Conservation (phyloP, 23 tunicate genomes). For the Oikopleura albicans region DNA sequence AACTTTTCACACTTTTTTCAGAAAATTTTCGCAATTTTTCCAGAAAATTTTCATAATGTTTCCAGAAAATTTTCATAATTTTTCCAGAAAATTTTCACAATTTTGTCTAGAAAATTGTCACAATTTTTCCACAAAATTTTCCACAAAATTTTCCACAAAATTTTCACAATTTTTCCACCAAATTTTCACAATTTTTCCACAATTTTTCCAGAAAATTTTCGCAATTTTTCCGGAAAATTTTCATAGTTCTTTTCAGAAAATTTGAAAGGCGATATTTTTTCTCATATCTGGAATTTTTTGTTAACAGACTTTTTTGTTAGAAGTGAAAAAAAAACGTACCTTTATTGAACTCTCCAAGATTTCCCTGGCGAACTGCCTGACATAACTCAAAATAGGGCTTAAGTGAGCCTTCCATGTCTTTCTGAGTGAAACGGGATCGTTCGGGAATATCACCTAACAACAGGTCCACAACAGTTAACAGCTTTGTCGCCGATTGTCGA, state of each 20-base stretch:
- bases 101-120: too few relatives aligned
- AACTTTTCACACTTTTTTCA: background rate
- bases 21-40: background rate
- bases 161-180: background rate
- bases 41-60: background rate
- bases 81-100: too few relatives aligned
- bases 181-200: background rate
- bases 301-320: too few relatives aligned
- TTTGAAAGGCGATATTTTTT: too few relatives aligned
- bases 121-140: too few relatives aligned
- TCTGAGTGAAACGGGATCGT: conserved; percentile 40
- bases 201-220: too few relatives aligned
- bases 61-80: too few relatives aligned
- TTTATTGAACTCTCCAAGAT: background rate
- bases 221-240: too few relatives aligned
- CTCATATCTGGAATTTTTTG: too few relatives aligned
- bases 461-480: conserved; percentile 58
- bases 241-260: too few relatives aligned
- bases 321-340: too few relatives aligned
- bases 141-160: background rate
- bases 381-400: conserved; percentile 38
- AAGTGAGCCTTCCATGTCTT: conserved; percentile 37
- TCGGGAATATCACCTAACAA: conserved; percentile 66
- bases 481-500: conserved; percentile 52
- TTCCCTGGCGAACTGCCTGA: conserved; percentile 19